phyloP scores from a whole-genome alignment of 2,113 vertebrate genomes.

The Megalops atlanticus region DNA sequence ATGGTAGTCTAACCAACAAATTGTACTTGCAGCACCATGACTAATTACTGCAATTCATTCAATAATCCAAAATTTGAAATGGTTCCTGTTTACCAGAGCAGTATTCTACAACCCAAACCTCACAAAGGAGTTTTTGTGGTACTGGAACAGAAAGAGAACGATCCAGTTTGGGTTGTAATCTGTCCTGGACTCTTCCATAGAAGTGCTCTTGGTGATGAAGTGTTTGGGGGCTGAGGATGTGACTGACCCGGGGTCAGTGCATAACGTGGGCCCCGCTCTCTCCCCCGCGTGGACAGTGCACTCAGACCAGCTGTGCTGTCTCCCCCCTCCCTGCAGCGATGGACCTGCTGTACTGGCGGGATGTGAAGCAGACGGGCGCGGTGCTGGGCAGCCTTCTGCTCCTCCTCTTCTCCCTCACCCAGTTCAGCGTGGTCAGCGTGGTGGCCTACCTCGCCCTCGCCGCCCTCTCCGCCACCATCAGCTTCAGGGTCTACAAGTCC shows the following conservation, averaged over 20 bases:
- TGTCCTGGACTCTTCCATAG: background rate
- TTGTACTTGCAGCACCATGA: no score
- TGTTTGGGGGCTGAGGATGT: no score
- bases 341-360: conserved; percentile 85
- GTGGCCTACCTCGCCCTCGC: conserved; percentile 83
- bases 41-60: no score
- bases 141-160: background rate
- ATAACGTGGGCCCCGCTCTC: background rate
- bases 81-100: background rate
- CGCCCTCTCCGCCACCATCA: conserved; percentile 83
- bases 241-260: background rate
- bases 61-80: no score
- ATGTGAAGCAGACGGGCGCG: conserved; percentile 82
- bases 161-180: background rate
- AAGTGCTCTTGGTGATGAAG: no score
- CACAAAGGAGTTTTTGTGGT: background rate
- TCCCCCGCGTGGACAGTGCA: no score
- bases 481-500: conserved; percentile 89
- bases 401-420: conserved; percentile 83
- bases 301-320: no score
- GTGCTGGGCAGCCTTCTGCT: conserved; percentile 80
- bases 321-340: conserved; percentile 63
- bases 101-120: background rate
- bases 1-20: background rate
- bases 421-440: conserved; percentile 85